Evolutionary conservation across 2,113 vertebrate genomes (phyloP).

Genomic region (Tamias sibiricus): DNA sequence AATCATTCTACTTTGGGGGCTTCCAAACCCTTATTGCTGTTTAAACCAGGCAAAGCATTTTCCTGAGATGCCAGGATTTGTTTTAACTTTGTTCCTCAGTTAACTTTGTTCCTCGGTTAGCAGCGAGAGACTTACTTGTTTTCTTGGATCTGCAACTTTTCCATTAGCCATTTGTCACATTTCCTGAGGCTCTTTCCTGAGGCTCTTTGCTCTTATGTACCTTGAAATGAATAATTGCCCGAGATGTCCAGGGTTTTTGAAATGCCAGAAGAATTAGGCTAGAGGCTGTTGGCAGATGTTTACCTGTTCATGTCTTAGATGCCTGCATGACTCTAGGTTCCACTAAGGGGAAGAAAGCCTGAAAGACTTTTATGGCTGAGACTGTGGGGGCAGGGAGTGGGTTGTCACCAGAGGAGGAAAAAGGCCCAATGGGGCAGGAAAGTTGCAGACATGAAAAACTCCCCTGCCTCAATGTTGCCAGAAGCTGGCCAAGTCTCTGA

Average conservation of each 20-base stretch:
- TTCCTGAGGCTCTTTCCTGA: neutral
- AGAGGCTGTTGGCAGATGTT: slow-evolving; percentile 33
- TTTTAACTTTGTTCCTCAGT: slow-evolving; percentile 2
- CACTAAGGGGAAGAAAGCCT: slow-evolving; percentile 37
- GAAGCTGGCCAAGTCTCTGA: slow-evolving; percentile 11
- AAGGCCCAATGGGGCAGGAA: slow-evolving; percentile 26
- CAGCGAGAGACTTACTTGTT: neutral
- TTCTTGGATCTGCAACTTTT: slow-evolving; percentile 28
- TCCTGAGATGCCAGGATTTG: neutral
- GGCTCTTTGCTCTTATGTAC: slow-evolving; percentile 28
- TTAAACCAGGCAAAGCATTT: neutral
- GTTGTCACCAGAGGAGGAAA: neutral
- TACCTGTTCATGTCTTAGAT: slow-evolving; percentile 37
- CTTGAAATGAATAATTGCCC: slow-evolving; percentile 42
- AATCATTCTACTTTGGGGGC: neutral
- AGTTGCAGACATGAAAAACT: slow-evolving; percentile 43
- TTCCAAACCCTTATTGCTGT: neutral
- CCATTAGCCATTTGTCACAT: neutral
- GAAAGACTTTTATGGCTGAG: neutral
- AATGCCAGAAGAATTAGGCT: slow-evolving; percentile 54
- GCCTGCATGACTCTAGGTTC: neutral
- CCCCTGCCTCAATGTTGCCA: slow-evolving; percentile 56
- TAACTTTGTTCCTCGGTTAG: neutral
- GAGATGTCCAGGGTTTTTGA: slow-evolving; percentile 37
- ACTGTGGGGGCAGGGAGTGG: neutral